Percentiles rank a stretch among this genome's conserved stretches.
Evolutionary conservation across 2,113 vertebrate genomes (phyloP).

Genomic region (Lontra canadensis): DNA sequence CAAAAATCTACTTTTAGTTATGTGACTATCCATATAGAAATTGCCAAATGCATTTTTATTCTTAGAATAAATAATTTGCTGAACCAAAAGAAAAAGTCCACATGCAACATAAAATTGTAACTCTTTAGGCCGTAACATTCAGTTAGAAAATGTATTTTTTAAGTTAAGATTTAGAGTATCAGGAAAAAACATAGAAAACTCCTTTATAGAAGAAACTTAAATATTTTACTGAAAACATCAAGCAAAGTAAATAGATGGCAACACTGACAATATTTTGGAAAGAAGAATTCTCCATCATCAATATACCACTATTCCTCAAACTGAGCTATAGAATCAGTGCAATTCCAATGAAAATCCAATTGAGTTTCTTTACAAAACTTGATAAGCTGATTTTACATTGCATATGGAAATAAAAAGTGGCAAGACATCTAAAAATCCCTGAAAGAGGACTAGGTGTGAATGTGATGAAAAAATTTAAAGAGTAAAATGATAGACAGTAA

Average conservation of each 20-base stretch:
- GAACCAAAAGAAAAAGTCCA: neutral
- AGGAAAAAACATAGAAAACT: neutral
- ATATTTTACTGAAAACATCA: slow-evolving; percentile 3
- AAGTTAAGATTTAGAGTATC: neutral
- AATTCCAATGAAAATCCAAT: neutral
- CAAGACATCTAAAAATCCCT: neutral
- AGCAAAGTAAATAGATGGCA: neutral
- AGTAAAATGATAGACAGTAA: neutral
- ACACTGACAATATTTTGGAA: neutral
- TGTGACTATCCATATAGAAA: neutral
- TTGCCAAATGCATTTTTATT: neutral
- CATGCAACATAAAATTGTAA: neutral
- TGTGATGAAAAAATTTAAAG: neutral
- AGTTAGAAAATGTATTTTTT: neutral
- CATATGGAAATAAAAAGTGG: neutral
- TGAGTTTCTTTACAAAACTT: neutral
- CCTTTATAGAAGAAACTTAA: neutral
- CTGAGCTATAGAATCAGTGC: neutral
- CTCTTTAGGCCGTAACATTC: neutral
- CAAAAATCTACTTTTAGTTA: neutral
- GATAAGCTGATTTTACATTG: neutral
- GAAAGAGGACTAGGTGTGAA: neutral
- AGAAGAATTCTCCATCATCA: neutral
- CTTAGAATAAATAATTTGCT: neutral
- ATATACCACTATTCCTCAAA: neutral